Evolutionary conservation across 2,797 vertebrate genomes (phyloP).

Genomic region (Channa striata): DNA sequence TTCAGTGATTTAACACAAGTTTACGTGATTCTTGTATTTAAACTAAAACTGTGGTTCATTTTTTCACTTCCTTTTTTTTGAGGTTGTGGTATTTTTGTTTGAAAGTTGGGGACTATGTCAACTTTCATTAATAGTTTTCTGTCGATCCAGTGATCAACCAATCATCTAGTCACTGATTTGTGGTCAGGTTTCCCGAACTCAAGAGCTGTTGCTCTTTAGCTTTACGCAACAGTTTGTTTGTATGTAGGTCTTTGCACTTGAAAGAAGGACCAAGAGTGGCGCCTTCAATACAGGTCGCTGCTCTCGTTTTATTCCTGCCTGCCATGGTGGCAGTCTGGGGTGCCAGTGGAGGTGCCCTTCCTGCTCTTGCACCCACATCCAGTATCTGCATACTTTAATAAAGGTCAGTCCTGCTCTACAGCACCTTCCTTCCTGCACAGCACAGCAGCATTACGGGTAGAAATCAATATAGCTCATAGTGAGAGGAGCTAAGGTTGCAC

Average conservation of each 20-base stretch:
- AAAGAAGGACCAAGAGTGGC: constrained; percentile 20
- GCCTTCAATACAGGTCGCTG: constrained; percentile 35
- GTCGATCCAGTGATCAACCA: too few relatives aligned
- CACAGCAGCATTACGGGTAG: constrained; percentile 52
- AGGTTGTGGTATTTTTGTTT: too few relatives aligned
- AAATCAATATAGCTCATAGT: constrained; percentile 66
- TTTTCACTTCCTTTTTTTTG: background rate
- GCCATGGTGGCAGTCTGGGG: constrained; percentile 28
- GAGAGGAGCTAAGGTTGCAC: constrained; percentile 42
- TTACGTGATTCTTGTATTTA: background rate
- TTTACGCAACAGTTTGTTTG: background rate
- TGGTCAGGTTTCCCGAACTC: too few relatives aligned
- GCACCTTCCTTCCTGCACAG: constrained; percentile 53
- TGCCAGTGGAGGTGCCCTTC: constrained; percentile 42
- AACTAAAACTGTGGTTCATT: background rate
- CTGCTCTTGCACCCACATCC: constrained; percentile 50
- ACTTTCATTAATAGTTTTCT: too few relatives aligned
- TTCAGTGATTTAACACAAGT: background rate
- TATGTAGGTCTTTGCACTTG: constrained; percentile 1
- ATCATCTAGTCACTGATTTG: background rate
- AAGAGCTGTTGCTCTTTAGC: background rate
- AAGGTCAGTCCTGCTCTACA: constrained; percentile 68
- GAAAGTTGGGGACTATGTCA: too few relatives aligned
- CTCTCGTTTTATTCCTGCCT: constrained; percentile 47
- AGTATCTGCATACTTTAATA: constrained; percentile 70